Evolutionary conservation across 2,113 vertebrate species (phyloP).

Genomic region (Hemiscyllium ocellatum): DNA sequence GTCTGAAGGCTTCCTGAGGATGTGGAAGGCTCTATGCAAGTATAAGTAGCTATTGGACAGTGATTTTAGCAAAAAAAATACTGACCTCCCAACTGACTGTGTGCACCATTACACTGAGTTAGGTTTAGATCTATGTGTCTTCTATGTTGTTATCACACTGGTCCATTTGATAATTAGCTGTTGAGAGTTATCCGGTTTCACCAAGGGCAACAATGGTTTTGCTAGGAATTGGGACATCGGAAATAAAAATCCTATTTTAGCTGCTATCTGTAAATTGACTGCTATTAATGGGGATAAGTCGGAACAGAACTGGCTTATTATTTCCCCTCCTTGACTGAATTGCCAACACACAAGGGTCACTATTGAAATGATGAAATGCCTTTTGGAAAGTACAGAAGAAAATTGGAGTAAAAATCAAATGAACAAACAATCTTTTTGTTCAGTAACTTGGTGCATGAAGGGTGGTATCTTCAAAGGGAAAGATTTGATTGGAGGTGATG

Average conservation of each 20-base stretch:
- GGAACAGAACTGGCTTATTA: not conserved
- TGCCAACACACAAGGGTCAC: not conserved
- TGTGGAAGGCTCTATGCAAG: not conserved
- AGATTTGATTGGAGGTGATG: no score
- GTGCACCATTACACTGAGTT: not conserved
- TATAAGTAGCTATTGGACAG: not conserved
- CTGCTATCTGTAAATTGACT: not conserved
- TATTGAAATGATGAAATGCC: not conserved
- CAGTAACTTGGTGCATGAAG: not conserved
- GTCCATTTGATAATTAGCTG: not conserved
- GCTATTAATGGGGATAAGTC: not conserved
- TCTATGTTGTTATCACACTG: not conserved
- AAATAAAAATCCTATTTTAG: not conserved
- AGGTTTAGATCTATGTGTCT: not conserved
- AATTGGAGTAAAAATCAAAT: not conserved
- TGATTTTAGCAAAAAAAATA: not conserved
- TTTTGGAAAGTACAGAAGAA: not conserved
- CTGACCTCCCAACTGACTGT: not conserved
- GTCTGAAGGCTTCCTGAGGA: not conserved
- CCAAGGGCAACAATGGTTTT: not conserved
- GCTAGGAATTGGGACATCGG: not conserved
- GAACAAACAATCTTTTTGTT: not conserved
- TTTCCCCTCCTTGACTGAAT: not conserved
- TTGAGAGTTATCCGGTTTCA: not conserved
- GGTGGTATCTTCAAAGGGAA: no score